These are phyloP conservation scores for Euplagia quadripunctaria DNA, from an alignment of 2,888 invertebrate species.

Conservation along the genomic window DNA sequence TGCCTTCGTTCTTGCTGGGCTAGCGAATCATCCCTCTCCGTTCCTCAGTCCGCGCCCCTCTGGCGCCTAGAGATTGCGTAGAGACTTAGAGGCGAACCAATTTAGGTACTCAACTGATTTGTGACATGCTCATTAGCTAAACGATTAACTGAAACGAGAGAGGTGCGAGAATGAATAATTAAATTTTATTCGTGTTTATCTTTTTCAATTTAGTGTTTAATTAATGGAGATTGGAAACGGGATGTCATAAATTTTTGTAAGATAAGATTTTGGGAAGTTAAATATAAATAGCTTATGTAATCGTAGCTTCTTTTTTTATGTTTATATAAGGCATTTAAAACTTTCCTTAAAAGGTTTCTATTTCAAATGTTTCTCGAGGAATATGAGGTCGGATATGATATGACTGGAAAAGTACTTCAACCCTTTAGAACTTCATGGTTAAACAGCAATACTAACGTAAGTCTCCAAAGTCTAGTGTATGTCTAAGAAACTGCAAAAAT, in stretches of 20 bases:
- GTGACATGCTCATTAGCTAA: conserved; percentile 64
- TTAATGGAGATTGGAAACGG: conserved; percentile 1
- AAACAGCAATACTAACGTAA: no score
- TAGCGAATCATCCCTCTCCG: conserved; percentile 26
- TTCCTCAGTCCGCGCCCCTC: conserved; percentile 37
- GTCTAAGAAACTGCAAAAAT: no score
- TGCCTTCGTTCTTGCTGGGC: conserved; percentile 52
- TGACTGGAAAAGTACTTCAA: background rate
- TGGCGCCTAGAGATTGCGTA: conserved; percentile 47
- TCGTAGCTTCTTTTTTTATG: background rate
- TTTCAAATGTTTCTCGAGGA: background rate
- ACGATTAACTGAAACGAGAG: conserved; percentile 60
- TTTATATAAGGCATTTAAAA: background rate
- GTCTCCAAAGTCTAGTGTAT: no score
- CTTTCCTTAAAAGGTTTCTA: background rate
- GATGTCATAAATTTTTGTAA: background rate
- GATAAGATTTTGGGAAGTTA: background rate
- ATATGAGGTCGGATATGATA: background rate
- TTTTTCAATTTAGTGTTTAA: conserved; percentile 21
- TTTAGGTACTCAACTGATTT: conserved; percentile 68
- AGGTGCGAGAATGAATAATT: conserved; percentile 34
- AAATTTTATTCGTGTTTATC: conserved; percentile 32
- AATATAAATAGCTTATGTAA: background rate
- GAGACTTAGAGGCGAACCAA: conserved; percentile 53
- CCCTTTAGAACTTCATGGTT: background rate